Evolutionary conservation across 2,797 vertebrate genomes (phyloP).

Genomic region (Phalloptychus januarius): DNA sequence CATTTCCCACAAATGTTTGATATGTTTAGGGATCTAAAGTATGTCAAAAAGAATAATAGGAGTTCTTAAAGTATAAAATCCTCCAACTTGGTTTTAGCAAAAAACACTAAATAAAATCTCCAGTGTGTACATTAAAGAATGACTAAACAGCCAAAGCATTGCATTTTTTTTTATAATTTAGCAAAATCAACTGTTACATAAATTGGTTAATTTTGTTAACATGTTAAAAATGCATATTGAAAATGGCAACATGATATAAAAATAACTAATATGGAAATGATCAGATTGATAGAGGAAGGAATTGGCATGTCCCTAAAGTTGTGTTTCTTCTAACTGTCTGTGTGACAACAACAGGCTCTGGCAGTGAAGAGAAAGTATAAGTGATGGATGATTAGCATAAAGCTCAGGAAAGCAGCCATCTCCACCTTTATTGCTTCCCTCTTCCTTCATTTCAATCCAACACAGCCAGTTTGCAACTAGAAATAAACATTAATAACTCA

Average conservation of each 20-base stretch:
- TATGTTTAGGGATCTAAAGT: no score
- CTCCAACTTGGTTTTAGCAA: not conserved
- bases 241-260: not conserved
- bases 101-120: no score
- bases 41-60: not conserved
- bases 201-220: not conserved
- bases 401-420: conserved; percentile 56
- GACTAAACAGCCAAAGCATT: not conserved
- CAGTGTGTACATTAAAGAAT: not conserved
- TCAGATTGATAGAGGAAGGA: not conserved
- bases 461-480: conserved; percentile 56
- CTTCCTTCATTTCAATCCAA: conserved; percentile 65
- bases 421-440: conserved; percentile 74
- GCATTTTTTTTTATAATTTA: not conserved
- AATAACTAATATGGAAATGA: conserved; percentile 1
- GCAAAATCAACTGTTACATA: not conserved
- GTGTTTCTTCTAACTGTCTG: conserved; percentile 1
- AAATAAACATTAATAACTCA: conserved; percentile 74
- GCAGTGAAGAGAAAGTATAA: conserved; percentile 63
- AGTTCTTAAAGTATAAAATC: not conserved
- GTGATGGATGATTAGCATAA: conserved; percentile 72
- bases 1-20: no score
- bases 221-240: not conserved
- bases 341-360: conserved; percentile 62
- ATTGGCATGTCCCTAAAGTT: not conserved